A percentile compares a stretch with the other conserved stretches of the same genome.
phyloP scores from a whole-genome alignment of 2,888 invertebrate species.

The Chaetogeoica ovagalla region DNA sequence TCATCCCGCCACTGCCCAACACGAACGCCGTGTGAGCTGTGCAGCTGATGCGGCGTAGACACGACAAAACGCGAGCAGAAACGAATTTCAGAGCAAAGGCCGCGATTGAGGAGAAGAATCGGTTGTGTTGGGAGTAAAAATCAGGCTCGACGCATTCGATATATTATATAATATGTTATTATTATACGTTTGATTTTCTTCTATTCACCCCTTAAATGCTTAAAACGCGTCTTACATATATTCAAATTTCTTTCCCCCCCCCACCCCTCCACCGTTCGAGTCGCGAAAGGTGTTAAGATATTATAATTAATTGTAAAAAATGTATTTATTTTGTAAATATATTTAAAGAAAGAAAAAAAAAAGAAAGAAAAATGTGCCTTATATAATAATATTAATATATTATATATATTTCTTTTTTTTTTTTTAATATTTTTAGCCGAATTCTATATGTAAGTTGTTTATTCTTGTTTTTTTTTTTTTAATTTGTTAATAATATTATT shows the following conservation, averaged over 20 bases:
- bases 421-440: slow-evolving; percentile 40
- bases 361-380: slow-evolving; percentile 19
- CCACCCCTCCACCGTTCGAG: neutral
- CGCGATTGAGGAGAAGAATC: neutral
- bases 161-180: too few relatives aligned
- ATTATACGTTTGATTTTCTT: slow-evolving; percentile 20
- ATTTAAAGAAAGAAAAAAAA: slow-evolving; percentile 18
- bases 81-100: neutral
- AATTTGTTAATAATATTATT: slow-evolving; percentile 35
- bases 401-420: neutral
- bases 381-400: slow-evolving; percentile 5
- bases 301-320: slow-evolving; percentile 30
- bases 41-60: neutral
- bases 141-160: too few relatives aligned
- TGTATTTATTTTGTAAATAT: slow-evolving; percentile 53
- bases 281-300: neutral
- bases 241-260: neutral
- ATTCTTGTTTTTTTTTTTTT: slow-evolving; percentile 14
- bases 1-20: slow-evolving; percentile 35
- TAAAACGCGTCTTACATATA: slow-evolving; percentile 2
- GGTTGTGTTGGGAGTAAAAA: too few relatives aligned
- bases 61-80: neutral
- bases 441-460: slow-evolving; percentile 19
- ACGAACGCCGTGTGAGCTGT: slow-evolving; percentile 20
- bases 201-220: neutral